phyloP scores from a whole-genome alignment of 2,888 invertebrate genomes.

The Galerucella nymphaeae region DNA sequence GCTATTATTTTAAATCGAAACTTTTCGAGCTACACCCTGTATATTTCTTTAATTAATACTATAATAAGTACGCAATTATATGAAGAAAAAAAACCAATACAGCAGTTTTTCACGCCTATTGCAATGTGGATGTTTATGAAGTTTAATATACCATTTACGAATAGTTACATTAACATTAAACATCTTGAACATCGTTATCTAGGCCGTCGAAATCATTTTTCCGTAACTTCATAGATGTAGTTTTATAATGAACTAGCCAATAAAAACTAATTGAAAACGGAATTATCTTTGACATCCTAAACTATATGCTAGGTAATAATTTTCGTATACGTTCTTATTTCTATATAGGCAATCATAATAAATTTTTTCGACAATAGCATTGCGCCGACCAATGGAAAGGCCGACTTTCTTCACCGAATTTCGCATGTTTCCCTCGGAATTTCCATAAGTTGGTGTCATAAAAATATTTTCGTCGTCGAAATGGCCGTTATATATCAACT shows the following conservation, averaged over 20 bases:
- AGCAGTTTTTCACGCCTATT: constrained; percentile 16
- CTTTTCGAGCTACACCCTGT: too few relatives aligned
- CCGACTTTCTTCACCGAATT: constrained; percentile 31
- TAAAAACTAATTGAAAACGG: too few relatives aligned
- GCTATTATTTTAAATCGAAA: too few relatives aligned
- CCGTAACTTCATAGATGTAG: too few relatives aligned
- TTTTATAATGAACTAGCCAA: too few relatives aligned
- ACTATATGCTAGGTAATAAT: too few relatives aligned
- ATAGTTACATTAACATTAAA: too few relatives aligned
- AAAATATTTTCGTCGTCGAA: constrained; percentile 61
- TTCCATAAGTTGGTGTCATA: constrained; percentile 60
- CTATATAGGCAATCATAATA: too few relatives aligned
- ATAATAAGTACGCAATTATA: constrained; percentile 5
- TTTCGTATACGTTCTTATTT: too few relatives aligned
- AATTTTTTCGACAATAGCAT: constrained; percentile 18
- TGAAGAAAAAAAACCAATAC: constrained; percentile 16
- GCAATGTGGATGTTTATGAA: background rate
- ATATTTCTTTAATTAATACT: constrained; percentile 2
- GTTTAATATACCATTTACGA: background rate
- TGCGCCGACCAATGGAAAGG: constrained; percentile 29
- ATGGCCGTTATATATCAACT: constrained; percentile 59
- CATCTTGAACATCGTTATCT: background rate
- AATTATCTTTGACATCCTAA: too few relatives aligned
- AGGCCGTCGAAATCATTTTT: background rate
- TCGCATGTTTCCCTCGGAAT: constrained; percentile 56